Evolutionary conservation across 2,797 vertebrate species (phyloP).

Genomic region (Diceros bicornis): DNA sequence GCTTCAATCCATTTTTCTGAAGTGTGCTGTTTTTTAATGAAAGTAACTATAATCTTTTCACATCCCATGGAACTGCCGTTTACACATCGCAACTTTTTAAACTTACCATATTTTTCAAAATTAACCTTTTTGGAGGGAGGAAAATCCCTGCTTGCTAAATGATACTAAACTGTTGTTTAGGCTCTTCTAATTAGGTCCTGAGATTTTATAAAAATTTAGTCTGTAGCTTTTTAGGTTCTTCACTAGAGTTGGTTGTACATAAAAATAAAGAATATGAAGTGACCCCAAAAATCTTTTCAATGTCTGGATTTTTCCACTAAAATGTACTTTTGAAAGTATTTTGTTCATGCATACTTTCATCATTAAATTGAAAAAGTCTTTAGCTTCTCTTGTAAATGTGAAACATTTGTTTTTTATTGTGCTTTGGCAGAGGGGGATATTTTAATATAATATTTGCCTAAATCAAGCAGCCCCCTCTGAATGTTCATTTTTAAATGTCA

Average conservation of each 20-base stretch:
- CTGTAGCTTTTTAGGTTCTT: slow-evolving; percentile 77
- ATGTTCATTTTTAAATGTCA: slow-evolving; percentile 75
- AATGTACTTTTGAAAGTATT: slow-evolving; percentile 63
- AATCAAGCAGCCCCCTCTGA: slow-evolving; percentile 62
- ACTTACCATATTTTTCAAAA: slow-evolving; percentile 80
- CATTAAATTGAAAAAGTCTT: slow-evolving; percentile 68
- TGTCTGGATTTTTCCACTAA: not conserved
- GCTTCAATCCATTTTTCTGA: slow-evolving; percentile 85
- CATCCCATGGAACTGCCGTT: slow-evolving; percentile 86
- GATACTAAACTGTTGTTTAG: slow-evolving; percentile 74
- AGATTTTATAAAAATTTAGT: slow-evolving; percentile 69
- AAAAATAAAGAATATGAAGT: slow-evolving; percentile 21
- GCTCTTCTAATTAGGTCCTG: slow-evolving; percentile 74
- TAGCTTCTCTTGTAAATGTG: slow-evolving; percentile 66
- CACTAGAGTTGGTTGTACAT: slow-evolving; percentile 63
- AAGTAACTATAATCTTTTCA: slow-evolving; percentile 85
- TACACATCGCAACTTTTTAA: slow-evolving; percentile 85
- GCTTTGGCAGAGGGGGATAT: slow-evolving; percentile 20
- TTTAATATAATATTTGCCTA: slow-evolving; percentile 69
- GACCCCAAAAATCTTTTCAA: slow-evolving; percentile 40
- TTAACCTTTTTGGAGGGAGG: slow-evolving; percentile 79
- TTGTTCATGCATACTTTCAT: slow-evolving; percentile 58
- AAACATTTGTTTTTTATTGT: slow-evolving; percentile 67
- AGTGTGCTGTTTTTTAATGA: slow-evolving; percentile 87
- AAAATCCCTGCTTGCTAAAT: slow-evolving; percentile 73